Percentiles rank a stretch among this genome's conserved stretches.
These are phyloP conservation scores for Lamellibrachia luymesi DNA, from an alignment of 1,140 invertebrate species.

Conservation along the genomic window DNA sequence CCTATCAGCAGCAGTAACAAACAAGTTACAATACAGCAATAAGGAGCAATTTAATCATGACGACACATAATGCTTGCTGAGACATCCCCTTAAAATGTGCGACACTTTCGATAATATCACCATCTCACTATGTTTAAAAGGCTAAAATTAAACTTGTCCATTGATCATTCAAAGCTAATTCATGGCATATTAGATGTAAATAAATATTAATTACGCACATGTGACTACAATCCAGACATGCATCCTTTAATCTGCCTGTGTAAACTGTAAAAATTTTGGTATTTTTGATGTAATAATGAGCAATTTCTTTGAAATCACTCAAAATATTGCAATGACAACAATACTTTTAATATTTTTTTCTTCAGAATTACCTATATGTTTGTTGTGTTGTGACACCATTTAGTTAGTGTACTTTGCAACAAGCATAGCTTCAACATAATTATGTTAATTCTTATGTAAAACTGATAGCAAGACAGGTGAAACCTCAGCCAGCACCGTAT, in stretches of 20 bases:
- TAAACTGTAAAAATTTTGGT: too few species aligned
- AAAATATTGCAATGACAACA: background rate
- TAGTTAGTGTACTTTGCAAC: background rate
- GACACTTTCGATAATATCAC: background rate
- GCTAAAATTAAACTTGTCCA: background rate
- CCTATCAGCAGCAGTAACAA: background rate
- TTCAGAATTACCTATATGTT: background rate
- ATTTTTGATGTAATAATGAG: too few species aligned
- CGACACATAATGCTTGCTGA: too few species aligned
- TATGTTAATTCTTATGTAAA: background rate
- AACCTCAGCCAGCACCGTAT: background rate
- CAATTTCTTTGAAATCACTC: background rate
- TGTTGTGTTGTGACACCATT: background rate
- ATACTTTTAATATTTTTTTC: background rate
- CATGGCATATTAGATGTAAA: too few species aligned
- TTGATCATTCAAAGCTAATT: slow-evolving; percentile 9
- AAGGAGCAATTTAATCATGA: background rate
- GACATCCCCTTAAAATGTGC: too few species aligned
- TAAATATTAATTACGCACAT: too few species aligned
- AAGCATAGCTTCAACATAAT: background rate
- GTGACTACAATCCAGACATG: too few species aligned
- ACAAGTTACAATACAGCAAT: background rate
- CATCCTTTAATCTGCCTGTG: too few species aligned
- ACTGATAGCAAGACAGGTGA: background rate
- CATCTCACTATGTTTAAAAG: background rate